Percentiles rank a stretch among this genome's conserved stretches.
Evolutionary conservation across 2,797 vertebrate species (phyloP).

Genomic region (Liasis olivaceus): DNA sequence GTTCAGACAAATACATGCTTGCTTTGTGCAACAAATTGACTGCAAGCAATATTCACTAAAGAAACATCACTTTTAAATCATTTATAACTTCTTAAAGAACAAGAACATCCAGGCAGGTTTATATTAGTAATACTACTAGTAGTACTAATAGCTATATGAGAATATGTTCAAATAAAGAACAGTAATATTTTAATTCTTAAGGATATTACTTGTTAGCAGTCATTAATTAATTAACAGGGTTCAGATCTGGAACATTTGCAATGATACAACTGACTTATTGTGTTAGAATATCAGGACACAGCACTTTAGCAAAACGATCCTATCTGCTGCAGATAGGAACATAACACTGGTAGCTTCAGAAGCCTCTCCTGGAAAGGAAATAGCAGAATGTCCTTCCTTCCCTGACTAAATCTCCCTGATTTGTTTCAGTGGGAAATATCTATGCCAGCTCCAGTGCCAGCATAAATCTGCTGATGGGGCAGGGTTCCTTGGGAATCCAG

Average conservation of each 20-base stretch:
- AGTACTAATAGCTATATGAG: not conserved
- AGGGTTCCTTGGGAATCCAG: not conserved
- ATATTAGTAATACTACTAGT: not conserved
- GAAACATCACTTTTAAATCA: not conserved
- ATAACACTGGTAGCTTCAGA: not conserved
- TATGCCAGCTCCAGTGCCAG: not conserved
- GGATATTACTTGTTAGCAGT: not conserved
- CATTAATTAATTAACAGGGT: not conserved
- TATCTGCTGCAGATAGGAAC: not conserved
- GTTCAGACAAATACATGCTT: not conserved
- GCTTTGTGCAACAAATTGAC: not conserved
- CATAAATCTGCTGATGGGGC: not conserved
- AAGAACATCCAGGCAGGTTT: not conserved
- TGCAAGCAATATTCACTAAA: not conserved
- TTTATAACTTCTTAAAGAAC: not conserved
- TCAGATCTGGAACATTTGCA: not conserved
- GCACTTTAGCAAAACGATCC: not conserved
- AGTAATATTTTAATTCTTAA: not conserved
- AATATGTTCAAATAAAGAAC: not conserved
- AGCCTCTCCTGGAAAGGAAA: not conserved
- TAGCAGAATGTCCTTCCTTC: not conserved
- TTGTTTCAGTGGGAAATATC: not conserved
- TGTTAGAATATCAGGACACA: not conserved
- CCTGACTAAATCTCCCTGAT: not conserved
- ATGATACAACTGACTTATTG: not conserved